phyloP scores from a whole-genome alignment of 2,797 vertebrate species.

The Monodelphis domestica region DNA sequence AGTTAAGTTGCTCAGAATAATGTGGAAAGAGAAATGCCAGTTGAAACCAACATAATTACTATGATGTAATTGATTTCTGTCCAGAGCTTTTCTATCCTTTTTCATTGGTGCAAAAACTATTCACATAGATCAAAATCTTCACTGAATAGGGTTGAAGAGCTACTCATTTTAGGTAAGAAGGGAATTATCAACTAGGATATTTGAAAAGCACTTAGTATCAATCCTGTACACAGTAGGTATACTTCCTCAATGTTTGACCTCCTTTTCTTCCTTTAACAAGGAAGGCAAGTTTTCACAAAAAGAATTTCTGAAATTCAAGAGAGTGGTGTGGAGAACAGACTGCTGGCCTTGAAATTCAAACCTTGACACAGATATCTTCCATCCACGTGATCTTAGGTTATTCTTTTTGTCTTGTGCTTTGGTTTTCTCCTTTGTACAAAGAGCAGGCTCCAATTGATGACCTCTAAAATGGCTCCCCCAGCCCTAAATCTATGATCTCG shows the following conservation, averaged over 20 bases:
- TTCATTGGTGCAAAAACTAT: background rate
- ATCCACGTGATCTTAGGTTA: background rate
- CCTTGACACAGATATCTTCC: background rate
- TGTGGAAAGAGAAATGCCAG: background rate
- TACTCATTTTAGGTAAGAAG: slow-evolving; percentile 12
- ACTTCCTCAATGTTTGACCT: background rate
- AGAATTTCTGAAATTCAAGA: background rate
- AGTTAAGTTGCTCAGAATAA: background rate
- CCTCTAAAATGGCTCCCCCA: background rate
- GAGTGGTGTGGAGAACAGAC: background rate
- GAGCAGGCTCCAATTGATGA: background rate
- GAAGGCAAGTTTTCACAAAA: background rate
- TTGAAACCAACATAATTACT: background rate
- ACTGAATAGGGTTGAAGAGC: background rate
- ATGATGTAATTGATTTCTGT: background rate
- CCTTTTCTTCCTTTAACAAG: background rate
- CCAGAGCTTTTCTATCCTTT: background rate
- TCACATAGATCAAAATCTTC: background rate
- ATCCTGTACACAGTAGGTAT: background rate
- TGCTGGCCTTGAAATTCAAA: background rate
- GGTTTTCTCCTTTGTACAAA: background rate
- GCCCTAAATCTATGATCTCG: background rate
- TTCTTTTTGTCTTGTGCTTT: background rate
- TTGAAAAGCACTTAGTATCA: background rate
- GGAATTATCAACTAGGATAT: background rate